Conservation (phyloP, 2,113 vertebrate species). For the Phodopus roborovskii region DNA sequence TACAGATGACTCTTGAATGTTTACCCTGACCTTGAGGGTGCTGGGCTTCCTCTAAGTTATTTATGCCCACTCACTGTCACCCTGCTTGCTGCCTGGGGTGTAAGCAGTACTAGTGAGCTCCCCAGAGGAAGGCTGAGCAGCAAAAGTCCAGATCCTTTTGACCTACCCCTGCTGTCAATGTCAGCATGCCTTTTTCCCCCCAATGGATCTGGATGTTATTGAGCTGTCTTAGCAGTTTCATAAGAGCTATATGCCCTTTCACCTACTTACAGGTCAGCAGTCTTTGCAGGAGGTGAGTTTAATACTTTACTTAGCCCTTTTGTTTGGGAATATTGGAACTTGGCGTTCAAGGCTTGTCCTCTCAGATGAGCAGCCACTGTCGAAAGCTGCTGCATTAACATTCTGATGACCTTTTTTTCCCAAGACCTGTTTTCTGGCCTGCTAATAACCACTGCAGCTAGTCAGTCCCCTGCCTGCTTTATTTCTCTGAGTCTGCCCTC, state of each 20-base stretch:
- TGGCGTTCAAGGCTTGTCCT: slow-evolving; percentile 60
- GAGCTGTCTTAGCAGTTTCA: slow-evolving; percentile 72
- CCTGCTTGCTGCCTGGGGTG: neutral
- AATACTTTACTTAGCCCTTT: slow-evolving; percentile 74
- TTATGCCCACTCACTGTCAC: neutral
- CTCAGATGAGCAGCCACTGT: neutral
- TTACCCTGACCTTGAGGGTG: neutral
- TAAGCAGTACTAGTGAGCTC: neutral
- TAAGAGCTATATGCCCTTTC: slow-evolving; percentile 84
- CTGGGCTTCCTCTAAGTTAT: neutral
- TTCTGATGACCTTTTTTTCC: slow-evolving; percentile 65
- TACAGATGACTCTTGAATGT: neutral
- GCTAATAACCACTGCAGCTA: slow-evolving; percentile 39
- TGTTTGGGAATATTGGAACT: slow-evolving; percentile 72
- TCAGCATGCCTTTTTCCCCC: neutral
- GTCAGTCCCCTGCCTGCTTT: neutral
- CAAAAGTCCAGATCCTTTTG: neutral
- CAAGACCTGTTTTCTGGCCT: slow-evolving; percentile 21
- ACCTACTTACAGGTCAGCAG: slow-evolving; percentile 81
- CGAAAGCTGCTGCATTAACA: slow-evolving; percentile 27
- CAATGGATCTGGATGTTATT: slow-evolving; percentile 16
- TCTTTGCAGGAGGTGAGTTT: slow-evolving; percentile 60
- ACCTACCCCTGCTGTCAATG: neutral
- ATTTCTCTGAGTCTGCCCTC: slow-evolving; percentile 39
- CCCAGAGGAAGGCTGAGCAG: neutral